Evolutionary conservation across 2,888 invertebrate species (phyloP).

Genomic region (Autographa gamma): DNA sequence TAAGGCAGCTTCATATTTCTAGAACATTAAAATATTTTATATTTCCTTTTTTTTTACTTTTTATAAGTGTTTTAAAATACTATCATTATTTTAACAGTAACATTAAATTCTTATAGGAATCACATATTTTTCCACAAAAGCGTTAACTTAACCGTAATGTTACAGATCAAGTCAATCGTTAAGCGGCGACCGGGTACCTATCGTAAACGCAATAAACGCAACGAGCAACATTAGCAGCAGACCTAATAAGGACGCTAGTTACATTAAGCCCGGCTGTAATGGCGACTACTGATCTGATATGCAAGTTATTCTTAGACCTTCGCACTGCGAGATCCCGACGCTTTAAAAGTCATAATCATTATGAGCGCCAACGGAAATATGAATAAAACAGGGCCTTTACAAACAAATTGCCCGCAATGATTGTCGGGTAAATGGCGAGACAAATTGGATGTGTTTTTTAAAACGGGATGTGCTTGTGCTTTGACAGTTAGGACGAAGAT

Average conservation of each 20-base stretch:
- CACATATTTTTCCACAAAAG: background rate
- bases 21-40: no score
- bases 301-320: conserved; percentile 5
- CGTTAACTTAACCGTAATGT: background rate
- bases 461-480: conserved; percentile 43
- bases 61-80: no score
- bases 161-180: conserved; percentile 2
- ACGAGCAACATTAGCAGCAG: background rate
- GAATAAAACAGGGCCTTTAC: conserved; percentile 49
- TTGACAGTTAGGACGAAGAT: conserved; percentile 25
- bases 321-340: conserved; percentile 29
- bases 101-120: no score
- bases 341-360: conserved; percentile 50
- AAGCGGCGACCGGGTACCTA: background rate
- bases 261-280: conserved; percentile 37
- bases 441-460: conserved; percentile 56
- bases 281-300: conserved; percentile 23
- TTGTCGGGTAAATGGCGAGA: conserved; percentile 46
- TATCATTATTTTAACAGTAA: no score
- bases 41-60: no score
- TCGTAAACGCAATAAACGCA: background rate
- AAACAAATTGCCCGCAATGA: conserved; percentile 55
- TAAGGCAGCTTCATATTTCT: no score
- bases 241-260: conserved; percentile 24
- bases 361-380: conserved; percentile 49